Evolutionary conservation across 2,113 vertebrate species (phyloP), one percentile per base, ranked within the genome.

Genomic region (Desmodus rotundus): DNA sequence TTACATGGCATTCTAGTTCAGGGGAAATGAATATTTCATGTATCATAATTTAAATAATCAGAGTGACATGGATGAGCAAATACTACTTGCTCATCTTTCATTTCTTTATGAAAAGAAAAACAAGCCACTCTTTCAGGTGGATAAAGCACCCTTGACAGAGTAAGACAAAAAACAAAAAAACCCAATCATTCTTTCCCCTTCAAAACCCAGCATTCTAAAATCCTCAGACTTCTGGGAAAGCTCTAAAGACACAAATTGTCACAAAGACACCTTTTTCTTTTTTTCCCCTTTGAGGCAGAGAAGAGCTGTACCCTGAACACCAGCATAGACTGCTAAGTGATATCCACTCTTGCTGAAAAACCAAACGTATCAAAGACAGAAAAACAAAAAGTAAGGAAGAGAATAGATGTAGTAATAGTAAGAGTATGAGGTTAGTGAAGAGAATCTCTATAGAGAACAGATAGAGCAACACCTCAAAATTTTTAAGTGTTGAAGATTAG

Each of bases 11-110:
- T 36, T 68, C 41, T 19, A 80, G 19, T 91, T 91, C 50, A 82
- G 31, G 31, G 54, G 36, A 94, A 58, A 89, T 88, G 7, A 92
- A 16, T 92, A 85, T 50, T 54, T 78, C 33, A 72, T 78, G 65
- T 33, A 86, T 47, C 41, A 38, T 28, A 70, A 89, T 63, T 81
- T 76, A 89, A 90, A 78, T 83, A 85, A 89, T 92, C 84, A 84
- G 5, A 56, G 20, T 88, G n/a, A 78, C 31, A 45, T 76, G 4
- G 33, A 68, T 74, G 9, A 24, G 67, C 47, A 80, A 26, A 11
- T 38, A 38, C 38, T 73, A 77, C 72, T 63, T 78, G 52, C 17
- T 72, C 31, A 77, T 82, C 72, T 22, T 89, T 88, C 16, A 82
- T 65, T 54, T 86, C 31, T 77, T 50, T 12, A 45, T 77, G 26